Conservation (phyloP, 2,797 vertebrate species). For the Odontamblyopus lacepedii region DNA sequence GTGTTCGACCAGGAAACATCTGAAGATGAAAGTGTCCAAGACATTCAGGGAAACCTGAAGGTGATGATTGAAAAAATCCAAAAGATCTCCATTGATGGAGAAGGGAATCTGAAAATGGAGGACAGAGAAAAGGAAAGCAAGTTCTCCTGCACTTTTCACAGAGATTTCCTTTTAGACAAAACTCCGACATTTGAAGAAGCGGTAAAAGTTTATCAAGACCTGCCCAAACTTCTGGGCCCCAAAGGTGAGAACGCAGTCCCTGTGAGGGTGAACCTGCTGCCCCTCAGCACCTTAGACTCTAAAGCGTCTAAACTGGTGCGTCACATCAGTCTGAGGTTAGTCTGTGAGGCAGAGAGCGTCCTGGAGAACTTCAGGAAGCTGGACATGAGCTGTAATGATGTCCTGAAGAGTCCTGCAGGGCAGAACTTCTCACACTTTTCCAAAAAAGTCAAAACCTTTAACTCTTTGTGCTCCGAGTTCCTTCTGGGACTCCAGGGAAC, state of each 20-base stretch:
- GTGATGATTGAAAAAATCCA: constrained; percentile 51
- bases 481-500: not conserved
- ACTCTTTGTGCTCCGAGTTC: not conserved
- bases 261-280: constrained; percentile 24
- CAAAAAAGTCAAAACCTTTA: not conserved
- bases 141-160: not conserved
- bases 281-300: constrained; percentile 54
- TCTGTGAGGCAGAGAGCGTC: not conserved
- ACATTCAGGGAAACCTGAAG: constrained; percentile 48
- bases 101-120: constrained; percentile 2
- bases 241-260: not conserved
- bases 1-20: constrained; percentile 26
- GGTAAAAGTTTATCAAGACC: constrained; percentile 50
- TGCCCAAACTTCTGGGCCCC: constrained; percentile 29
- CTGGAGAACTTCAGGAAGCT: not conserved
- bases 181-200: constrained; percentile 43
- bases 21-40: constrained; percentile 34
- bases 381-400: not conserved
- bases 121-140: constrained; percentile 22
- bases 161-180: constrained; percentile 49
- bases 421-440: not conserved
- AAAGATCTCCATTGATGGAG: constrained; percentile 17
- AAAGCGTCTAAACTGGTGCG: constrained; percentile 9
- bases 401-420: not conserved
- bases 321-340: not conserved